Percentiles rank a stretch among this genome's conserved stretches.
phyloP scores from a whole-genome alignment of 2,888 invertebrate species.

The Gnatocerus cornutus region DNA sequence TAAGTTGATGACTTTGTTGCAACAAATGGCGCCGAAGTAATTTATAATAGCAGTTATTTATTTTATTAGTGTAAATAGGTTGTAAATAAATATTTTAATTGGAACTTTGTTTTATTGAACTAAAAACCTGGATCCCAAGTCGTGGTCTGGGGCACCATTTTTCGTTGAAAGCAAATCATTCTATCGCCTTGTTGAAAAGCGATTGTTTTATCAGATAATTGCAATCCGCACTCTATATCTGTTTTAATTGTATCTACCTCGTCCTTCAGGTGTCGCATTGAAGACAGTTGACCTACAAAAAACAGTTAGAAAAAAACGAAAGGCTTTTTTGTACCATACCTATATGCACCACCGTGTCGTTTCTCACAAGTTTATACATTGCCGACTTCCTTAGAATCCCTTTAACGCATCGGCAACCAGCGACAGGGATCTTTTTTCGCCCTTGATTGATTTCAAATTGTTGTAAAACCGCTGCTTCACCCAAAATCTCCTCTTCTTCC shows the following conservation, averaged over 20 bases:
- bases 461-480: slow-evolving; percentile 90
- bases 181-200: slow-evolving; percentile 83
- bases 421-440: slow-evolving; percentile 86
- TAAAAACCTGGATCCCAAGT: slow-evolving; percentile 93
- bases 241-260: slow-evolving; percentile 89
- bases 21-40: slow-evolving; percentile 70
- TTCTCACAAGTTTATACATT: slow-evolving; percentile 80
- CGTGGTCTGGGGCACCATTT: slow-evolving; percentile 77
- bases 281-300: slow-evolving; percentile 78
- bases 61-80: background rate
- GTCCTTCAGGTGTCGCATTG: slow-evolving; percentile 91
- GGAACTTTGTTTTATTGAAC: background rate
- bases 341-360: slow-evolving; percentile 78
- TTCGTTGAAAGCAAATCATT: slow-evolving; percentile 83
- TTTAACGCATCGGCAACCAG: slow-evolving; percentile 89
- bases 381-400: slow-evolving; percentile 82
- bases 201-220: slow-evolving; percentile 78
- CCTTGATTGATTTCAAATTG: slow-evolving; percentile 87
- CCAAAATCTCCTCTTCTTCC: slow-evolving; percentile 84
- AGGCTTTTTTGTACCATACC: slow-evolving; percentile 78
- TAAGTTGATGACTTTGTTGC: slow-evolving; percentile 74
- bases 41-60: background rate
- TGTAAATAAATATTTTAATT: background rate
- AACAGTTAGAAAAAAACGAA: too few species aligned
- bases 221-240: slow-evolving; percentile 92